Conservation (phyloP, 1,140 invertebrate species). For the Caenorhabditis latens region DNA sequence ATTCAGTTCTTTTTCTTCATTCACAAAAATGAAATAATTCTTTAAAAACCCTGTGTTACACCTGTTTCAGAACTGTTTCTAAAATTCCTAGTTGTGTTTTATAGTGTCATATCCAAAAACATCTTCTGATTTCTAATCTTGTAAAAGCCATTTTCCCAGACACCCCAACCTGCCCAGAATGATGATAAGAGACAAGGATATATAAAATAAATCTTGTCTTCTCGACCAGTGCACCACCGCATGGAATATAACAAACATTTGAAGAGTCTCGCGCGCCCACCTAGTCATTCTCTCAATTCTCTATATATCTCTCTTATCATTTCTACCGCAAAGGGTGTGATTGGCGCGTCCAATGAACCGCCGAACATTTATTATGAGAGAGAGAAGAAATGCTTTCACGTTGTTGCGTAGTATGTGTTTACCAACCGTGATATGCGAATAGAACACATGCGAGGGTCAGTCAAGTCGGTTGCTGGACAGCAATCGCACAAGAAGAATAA, state of each 20-base stretch:
- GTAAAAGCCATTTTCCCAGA: not conserved
- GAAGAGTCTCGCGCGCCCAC: conserved; percentile 3
- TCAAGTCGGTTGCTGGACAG: not conserved
- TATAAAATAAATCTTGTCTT: not conserved
- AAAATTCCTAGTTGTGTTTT: no score
- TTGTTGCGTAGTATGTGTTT: conserved; percentile 54
- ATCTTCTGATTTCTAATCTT: not conserved
- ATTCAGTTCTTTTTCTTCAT: no score
- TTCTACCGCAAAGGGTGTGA: conserved; percentile 51
- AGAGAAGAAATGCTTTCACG: conserved; percentile 34
- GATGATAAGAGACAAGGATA: not conserved
- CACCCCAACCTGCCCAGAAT: conserved; percentile 20
- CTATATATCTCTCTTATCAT: conserved; percentile 31
- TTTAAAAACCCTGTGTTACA: no score
- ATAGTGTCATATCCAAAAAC: no score
- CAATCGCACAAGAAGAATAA: not conserved
- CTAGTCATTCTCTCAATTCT: not conserved
- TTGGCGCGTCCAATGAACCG: conserved; percentile 51
- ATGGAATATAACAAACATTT: conserved; percentile 29
- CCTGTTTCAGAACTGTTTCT: no score
- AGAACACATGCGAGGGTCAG: conserved; percentile 48
- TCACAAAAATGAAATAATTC: no score
- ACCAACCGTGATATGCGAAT: conserved; percentile 56
- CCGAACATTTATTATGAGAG: not conserved
- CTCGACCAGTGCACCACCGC: conserved; percentile 16